Base-by-base conservation (phyloP, 2,888 invertebrate genomes). In the Acleris sparsana region DNA sequence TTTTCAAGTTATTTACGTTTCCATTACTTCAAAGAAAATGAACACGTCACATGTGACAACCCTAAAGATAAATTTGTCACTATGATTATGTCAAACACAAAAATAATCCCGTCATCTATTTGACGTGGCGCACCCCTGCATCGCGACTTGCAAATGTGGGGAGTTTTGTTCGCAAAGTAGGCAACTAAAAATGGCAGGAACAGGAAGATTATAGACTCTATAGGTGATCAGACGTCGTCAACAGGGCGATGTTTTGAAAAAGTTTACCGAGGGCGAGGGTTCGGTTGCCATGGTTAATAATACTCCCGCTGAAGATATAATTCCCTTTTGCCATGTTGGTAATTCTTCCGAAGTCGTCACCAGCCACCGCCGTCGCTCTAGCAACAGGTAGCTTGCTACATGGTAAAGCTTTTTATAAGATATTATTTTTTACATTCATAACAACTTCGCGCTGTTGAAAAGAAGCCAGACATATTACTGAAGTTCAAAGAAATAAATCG, bases 21-120 rank as follows among this genome's bases (percentile, higher is more conserved):
- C 73, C 72, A 71, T 72, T 64, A 73, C 74, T 75, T 79, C 76
- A 75, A 82, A 76, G 82, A 82, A 79, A 83, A 79, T 76, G 77
- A 81, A 78, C 73, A 76, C 77, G 79, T 87, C 86, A 84, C 83
- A 83, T 78, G 78, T 85, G 88, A 88, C 89, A 88, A 78, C 85
- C 85, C 86, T 86, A 86, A 86, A 87, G 79, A 88, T 83, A 86
- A 87, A 90, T 92, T 92, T 92, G 92, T 92, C 92, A 92, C 89
- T 90, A 90, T 86, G 92, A 92, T 92, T 91, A 92, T 92, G 92
- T 92, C 92, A 92, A 92, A 91, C 87, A 89, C 91, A 92, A 89
- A 90, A 89, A 92, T 92, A 92, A 92, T 92, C 92, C 91, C 87
- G 88, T 90, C 92, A 91, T 92, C 87, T 88, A 85, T 89, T 87